Evolutionary conservation across 2,797 vertebrate genomes (phyloP), one percentile per base, ranked within the genome.

Genomic region (Pangasius sanitwongsei): DNA sequence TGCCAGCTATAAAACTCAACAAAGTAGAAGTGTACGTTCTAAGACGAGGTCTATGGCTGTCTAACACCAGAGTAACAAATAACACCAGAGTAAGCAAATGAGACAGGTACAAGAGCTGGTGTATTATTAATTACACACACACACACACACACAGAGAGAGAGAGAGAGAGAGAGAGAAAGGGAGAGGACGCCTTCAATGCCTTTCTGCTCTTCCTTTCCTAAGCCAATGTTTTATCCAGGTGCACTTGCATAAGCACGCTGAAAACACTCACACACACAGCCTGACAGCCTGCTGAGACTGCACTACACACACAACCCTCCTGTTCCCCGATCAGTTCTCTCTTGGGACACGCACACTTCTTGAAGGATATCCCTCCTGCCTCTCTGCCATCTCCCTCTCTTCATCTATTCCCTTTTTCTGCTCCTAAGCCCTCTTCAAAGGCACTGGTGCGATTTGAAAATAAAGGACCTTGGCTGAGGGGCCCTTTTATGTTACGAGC

Each of bases 11-110:
- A 95, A 48, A 96, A 95, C 96, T 97, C 97, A 97, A 96, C 94
- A 96, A 95, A 95, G 96, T 96, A 95, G 96, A 97, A 97, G 96
- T 97, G 97, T 97, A 97, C 96, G 97, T 97, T 97, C 96, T 97
- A 97, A 97, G 97, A 97, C 96, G 97, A 96, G 96, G 96, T 96
- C 95, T 95, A 95, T 96, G 95, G 95, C 94, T 95, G 92, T 85
- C 94, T 96, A 97, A 97, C 48, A 48, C 48, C 48, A 48, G 48
- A 48, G 48, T 48, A 48, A 48, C 96, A 97, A 97, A 97, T 97
- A 97, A 74, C 70, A 75, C 77, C 37, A 77, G 18, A 86, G 31
- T 69, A 48, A 69, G 25, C 44, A 69, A 81, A 37, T 69, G 75
- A 80, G 48, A 81, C 59, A 61, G 59, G 77, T 70, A 85, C 48